Evolutionary conservation across 2,888 invertebrate genomes (phyloP), one percentile per base, ranked within the genome.

Genomic region (Hemicrepidius hirtus): DNA sequence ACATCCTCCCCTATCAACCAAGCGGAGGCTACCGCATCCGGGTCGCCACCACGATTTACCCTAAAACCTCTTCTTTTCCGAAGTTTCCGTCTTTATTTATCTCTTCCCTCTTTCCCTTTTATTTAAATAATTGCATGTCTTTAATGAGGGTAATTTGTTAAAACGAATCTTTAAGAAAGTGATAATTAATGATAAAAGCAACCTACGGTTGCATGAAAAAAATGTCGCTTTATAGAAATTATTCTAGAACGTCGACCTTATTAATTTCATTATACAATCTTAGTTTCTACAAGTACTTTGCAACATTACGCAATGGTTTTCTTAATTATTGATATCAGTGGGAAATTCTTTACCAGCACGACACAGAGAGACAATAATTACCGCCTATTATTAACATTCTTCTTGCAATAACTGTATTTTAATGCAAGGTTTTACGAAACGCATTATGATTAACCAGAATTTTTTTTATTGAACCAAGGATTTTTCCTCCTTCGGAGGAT

Each of bases 341-440:
- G 28, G 53, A 49, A 49, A n/a, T 53, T 28, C n/a, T 32, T 28
- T 24, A 9, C 28, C 13, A 10, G 3, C 49, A 49, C 5, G 20
- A 16, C 28, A 13, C 24, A 12, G 13, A 32, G 53, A 53, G n/a
- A n/a, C n/a, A n/a, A n/a, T 32, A 53, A 53, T 53, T 53, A 53
- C 53, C 28, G 16, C 28, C 12, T 13, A 28, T 53, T 53, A 53
- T 37, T 40, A 57, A 10, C 20, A 57, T 20, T 20, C 16, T 57
- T 57, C 37, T 20, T 37, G n/a, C 37, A 28, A 28, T 28, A 7
- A 28, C 21, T 12, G n/a, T 4, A n/a, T 55, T 12, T 35, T 32
- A 55, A 55, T 35, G 55, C 57, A 18, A 37, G 57, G 57, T 12
- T 57, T 50, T 57, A 18, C 57, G 57, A 57, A 57, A 57, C 37